Conservation (phyloP, 2,113 vertebrate species). For the Geococcyx californianus region DNA sequence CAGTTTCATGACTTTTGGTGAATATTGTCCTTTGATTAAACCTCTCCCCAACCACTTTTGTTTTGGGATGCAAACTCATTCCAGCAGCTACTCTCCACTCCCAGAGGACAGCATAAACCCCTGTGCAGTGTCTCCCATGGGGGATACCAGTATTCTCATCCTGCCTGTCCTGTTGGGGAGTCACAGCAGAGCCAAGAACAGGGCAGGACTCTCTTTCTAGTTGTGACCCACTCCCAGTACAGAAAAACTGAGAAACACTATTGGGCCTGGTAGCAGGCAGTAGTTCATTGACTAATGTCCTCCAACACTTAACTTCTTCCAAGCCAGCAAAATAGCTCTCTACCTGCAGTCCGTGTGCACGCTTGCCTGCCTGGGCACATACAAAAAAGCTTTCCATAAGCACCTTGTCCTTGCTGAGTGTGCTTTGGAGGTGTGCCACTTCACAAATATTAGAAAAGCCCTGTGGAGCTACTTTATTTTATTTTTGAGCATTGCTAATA, state of each 20-base stretch:
- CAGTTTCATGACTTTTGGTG: neutral
- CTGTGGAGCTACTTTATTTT: slow-evolving; percentile 30
- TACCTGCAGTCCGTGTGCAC: neutral
- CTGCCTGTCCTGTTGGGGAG: neutral
- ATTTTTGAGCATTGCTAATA: slow-evolving; percentile 42
- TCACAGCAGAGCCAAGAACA: neutral
- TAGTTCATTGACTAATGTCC: neutral
- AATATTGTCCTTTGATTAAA: neutral
- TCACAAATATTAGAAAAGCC: slow-evolving; percentile 58
- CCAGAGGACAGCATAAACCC: neutral
- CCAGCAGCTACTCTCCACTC: neutral
- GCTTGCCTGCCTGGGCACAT: neutral
- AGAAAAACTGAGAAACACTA: neutral
- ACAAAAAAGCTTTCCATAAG: slow-evolving; percentile 25
- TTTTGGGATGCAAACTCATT: neutral
- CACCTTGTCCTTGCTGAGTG: slow-evolving; percentile 36
- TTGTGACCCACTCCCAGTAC: neutral
- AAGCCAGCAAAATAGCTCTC: slow-evolving; percentile 1
- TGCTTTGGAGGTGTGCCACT: slow-evolving; percentile 52
- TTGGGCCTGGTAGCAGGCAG: neutral
- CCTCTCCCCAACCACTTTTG: neutral
- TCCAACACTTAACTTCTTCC: slow-evolving; percentile 11
- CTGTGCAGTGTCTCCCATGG: neutral
- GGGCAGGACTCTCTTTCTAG: neutral
- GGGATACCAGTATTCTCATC: accelerated